Evolutionary conservation across 2,888 invertebrate genomes (phyloP), one percentile per base, ranked within the genome.

Genomic region (Synergus japonicus): DNA sequence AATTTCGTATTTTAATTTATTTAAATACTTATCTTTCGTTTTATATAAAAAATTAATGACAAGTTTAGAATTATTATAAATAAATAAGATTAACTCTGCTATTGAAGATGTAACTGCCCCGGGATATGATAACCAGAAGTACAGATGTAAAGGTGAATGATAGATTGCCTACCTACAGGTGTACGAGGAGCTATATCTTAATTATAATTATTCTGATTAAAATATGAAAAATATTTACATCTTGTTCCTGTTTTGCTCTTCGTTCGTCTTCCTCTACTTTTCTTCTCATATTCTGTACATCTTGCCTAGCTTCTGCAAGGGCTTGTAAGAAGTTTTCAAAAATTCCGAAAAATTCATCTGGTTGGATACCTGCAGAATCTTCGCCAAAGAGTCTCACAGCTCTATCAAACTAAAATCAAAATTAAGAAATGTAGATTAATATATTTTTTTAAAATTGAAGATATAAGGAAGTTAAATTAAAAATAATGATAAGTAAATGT

Each of bases 331-430:
- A 98, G 4, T 96, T 94, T 93, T 98, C 98, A 88, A 98, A 96
- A 67, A 97, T 97, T 2, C 97, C 97, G 93, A 98, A 98, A 93
- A 98, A 96, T 90, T 97, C 98, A 88, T 98, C 98, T 0, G 98
- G 98, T 79, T 98, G 97, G 37, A 97, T 94, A 58, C 95, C 95
- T 0, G 95, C 94, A 5, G 96, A 95, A 87, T 98, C 98, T 92
- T 98, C 98, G 49, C 98, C 98, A 91, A 98, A 98, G 1, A 97
- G 93, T 84, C 97, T 95, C 4, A 97, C 96, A 8, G 97, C 97
- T 79, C 97, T 94, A 89, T 98, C 98, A 86, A 97, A 97, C 89
- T 98, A 93, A 37, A 80, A 76, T 43, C 65, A 63, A 41, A 69
- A 64, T 46, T 54, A 67, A 60, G 37, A 5, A 54, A 63, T 44